Evolutionary conservation across 2,888 invertebrate species (phyloP), one percentile per base, ranked within the genome.

Genomic region (Nesidiocoris tenuis): DNA sequence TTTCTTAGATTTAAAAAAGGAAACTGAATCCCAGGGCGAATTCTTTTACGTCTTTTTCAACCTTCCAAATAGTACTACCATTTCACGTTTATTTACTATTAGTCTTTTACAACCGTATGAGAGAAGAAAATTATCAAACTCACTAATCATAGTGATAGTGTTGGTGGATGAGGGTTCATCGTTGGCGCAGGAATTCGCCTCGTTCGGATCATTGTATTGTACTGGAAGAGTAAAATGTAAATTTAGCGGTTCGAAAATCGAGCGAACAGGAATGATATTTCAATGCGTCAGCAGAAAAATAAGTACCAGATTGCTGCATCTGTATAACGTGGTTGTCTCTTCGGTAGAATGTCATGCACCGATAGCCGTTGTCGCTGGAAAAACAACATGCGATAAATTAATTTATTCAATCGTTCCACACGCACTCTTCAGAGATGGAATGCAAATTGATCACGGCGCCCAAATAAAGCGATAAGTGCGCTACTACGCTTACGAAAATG

Each of bases 311-410:
- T 81, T 89, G 88, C 81, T 90, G 90, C 77, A 92, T 85, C 84
- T 92, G 92, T 80, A 93, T 88, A 25, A 93, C 90, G 81, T 88
- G 88, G 67, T 87, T 86, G 78, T 89, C 90, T 71, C 93, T 87
- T 70, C 88, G 89, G 83, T 90, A 88, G 83, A 92, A 89, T 80
- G 88, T 87, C 86, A 93, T 89, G 83, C 93, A 94, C 54, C 91
- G 88, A 83, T 91, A 92, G 1, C 92, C 92, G 25, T 91, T 92
- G 81, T 91, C 90, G 81, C 93, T 93, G 87, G 1, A 86, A 87
- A 80, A 79, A 79, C 80, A 59, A n/a, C n/a, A 59, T 9, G 3
- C 19, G n/a, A 59, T 9, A 59, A 18, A 59, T 59, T 9, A 5
- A 9, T n/a, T 59, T 59, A 9, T 59, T 9, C 3, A 19, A 18